Conservation (phyloP, 1,140 invertebrate species). For the Ceratina australensis region DNA sequence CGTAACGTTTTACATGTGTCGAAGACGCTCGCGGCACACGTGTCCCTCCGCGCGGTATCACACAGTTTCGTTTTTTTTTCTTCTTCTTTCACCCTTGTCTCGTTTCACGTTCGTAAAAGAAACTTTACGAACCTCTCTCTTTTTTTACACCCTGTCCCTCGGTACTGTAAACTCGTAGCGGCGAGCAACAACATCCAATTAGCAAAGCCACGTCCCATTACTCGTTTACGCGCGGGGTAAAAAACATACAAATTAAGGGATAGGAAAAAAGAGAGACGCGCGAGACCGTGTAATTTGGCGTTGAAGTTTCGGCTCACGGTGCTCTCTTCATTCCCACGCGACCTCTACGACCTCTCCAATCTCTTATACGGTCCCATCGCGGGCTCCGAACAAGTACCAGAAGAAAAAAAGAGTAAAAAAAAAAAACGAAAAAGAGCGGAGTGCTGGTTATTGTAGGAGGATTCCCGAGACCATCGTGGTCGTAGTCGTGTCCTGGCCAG, state of each 20-base stretch:
- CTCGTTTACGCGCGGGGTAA: background rate
- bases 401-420: conserved; percentile 18
- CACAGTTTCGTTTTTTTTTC: too few species aligned
- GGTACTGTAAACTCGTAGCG: too few species aligned
- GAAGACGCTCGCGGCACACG: conserved; percentile 51
- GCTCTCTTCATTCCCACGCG: conserved; percentile 70
- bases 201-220: background rate
- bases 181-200: background rate
- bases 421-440: conserved; percentile 6
- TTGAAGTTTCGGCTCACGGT: conserved; percentile 63
- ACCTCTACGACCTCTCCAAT: conserved; percentile 67
- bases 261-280: conserved; percentile 48
- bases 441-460: conserved; percentile 32
- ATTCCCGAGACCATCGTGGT: conserved; percentile 47
- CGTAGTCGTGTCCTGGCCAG: conserved; percentile 37
- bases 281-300: conserved; percentile 69
- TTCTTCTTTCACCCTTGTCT: conserved; percentile 16
- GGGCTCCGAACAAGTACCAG: conserved; percentile 8
- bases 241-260: background rate
- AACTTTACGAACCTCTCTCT: background rate
- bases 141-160: background rate
- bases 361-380: conserved; percentile 38
- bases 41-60: conserved; percentile 35
- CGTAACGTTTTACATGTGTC: conserved; percentile 67
- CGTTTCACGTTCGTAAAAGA: background rate